Percentiles rank a stretch among this genome's conserved stretches.
These are phyloP conservation scores for Saccopteryx bilineata DNA, from an alignment of 2,113 vertebrate genomes.

Conservation along the genomic window DNA sequence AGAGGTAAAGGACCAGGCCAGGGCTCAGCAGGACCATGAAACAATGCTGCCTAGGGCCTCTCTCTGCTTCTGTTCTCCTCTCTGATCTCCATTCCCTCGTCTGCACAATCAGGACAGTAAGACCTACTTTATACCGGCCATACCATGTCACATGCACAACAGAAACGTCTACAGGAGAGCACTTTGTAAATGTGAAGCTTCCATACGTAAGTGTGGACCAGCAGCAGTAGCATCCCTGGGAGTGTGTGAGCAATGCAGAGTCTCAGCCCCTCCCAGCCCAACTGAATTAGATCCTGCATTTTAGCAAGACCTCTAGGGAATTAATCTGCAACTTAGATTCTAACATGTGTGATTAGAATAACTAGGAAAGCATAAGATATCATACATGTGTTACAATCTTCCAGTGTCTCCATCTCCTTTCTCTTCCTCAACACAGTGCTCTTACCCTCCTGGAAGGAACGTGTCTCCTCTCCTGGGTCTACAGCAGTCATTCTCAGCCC, in stretches of 20 bases:
- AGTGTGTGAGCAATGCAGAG: not conserved
- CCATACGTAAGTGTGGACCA: not conserved
- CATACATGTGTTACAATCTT: not conserved
- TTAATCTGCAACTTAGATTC: not conserved
- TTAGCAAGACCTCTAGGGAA: not conserved
- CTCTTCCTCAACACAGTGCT: not conserved
- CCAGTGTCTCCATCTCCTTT: not conserved
- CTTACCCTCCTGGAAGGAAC: not conserved
- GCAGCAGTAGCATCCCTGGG: not conserved
- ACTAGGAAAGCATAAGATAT: not conserved
- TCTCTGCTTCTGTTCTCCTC: not conserved
- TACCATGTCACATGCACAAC: not conserved
- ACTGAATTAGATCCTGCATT: not conserved
- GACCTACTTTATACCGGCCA: not conserved
- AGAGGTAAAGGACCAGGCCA: no score
- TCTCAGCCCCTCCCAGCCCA: not conserved
- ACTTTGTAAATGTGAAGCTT: not conserved
- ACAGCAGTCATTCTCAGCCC: not conserved
- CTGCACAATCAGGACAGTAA: not conserved
- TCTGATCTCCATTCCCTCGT: not conserved
- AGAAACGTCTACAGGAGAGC: not conserved
- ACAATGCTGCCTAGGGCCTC: fast-evolving
- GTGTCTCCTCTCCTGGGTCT: not conserved
- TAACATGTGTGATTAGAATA: not conserved
- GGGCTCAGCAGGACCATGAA: not conserved